A percentile compares a stretch with the other conserved stretches of the same genome.
Conservation (phyloP, 2,797 vertebrate genomes). For the Clangula hyemalis region DNA sequence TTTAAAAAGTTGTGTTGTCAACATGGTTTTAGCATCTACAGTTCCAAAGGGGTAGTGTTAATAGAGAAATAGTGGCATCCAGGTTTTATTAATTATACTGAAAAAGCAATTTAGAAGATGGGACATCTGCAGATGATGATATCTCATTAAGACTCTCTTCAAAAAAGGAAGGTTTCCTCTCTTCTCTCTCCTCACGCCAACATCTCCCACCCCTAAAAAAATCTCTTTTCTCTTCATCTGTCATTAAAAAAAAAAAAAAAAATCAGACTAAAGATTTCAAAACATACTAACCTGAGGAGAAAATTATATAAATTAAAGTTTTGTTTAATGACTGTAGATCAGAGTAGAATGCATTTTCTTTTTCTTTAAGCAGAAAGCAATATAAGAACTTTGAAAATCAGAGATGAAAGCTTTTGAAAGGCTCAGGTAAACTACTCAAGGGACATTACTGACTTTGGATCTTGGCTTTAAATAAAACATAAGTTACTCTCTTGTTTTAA, state of each 20-base stretch:
- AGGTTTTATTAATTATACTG: constrained; percentile 5
- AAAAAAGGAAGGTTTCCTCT: background rate
- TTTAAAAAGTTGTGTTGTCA: background rate
- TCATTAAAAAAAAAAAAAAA: background rate
- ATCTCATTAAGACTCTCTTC: background rate
- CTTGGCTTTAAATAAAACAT: background rate
- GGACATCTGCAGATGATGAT: background rate
- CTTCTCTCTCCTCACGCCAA: background rate
- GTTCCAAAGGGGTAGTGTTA: background rate
- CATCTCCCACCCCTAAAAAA: background rate
- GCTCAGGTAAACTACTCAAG: background rate
- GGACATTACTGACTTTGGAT: background rate
- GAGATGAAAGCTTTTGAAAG: background rate
- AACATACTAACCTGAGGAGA: background rate
- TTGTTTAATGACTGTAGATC: background rate
- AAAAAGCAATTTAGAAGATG: background rate
- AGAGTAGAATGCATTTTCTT: background rate
- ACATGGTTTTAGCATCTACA: background rate
- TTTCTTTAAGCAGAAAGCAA: background rate
- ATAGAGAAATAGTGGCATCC: background rate
- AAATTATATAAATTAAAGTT: background rate
- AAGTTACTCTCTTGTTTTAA: background rate
- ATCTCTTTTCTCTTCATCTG: background rate
- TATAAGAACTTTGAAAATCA: constrained; percentile 18
- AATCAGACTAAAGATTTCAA: background rate